These are phyloP conservation scores for Stegostoma tigrinum DNA, from an alignment of 2,113 vertebrate species.

Conservation along the genomic window DNA sequence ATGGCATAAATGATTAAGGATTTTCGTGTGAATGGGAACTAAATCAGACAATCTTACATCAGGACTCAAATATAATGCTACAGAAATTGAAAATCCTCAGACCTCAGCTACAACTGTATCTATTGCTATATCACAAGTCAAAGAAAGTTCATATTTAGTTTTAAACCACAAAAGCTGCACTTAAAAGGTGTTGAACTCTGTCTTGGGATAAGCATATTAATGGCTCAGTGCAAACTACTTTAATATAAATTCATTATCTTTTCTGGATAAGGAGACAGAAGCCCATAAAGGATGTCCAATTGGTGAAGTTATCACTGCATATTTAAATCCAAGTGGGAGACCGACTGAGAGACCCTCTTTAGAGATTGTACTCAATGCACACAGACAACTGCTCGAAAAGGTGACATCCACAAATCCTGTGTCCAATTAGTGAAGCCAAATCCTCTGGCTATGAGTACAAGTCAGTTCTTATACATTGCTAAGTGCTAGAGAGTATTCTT, in stretches of 20 bases:
- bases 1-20: not conserved
- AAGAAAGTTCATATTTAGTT: not conserved
- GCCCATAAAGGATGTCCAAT: not conserved
- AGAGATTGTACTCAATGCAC: not conserved
- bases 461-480: not conserved
- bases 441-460: not conserved
- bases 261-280: not conserved
- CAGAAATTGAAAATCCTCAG: not conserved
- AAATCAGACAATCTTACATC: not conserved
- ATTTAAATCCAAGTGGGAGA: not conserved
- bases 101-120: not conserved
- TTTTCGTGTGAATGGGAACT: not conserved
- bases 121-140: not conserved
- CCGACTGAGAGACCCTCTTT: not conserved
- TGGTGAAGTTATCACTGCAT: not conserved
- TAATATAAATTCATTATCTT: not conserved
- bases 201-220: not conserved
- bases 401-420: not conserved
- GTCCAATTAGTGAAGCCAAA: not conserved
- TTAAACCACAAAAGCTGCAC: not conserved
- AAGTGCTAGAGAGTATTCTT: not conserved
- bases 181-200: not conserved
- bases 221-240: conserved; percentile 3
- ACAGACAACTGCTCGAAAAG: not conserved
- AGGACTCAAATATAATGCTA: not conserved